Evolutionary conservation across 2,113 vertebrate species (phyloP).

Genomic region (Cervus canadensis): DNA sequence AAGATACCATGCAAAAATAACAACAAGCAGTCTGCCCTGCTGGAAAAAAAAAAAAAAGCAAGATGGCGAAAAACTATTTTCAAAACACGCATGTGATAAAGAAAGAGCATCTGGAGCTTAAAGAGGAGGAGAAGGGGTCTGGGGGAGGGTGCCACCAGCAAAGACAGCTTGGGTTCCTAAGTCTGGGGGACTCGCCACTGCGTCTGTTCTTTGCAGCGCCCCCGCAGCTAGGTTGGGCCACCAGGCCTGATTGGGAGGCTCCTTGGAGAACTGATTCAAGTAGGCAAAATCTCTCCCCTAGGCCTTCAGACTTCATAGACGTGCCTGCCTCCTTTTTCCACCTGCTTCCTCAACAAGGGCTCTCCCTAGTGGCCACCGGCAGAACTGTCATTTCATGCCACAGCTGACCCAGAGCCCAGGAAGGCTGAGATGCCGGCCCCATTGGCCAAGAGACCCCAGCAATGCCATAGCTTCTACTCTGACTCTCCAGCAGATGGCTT

Average conservation of each 20-base stretch:
- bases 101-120: background rate
- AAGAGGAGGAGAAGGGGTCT: background rate
- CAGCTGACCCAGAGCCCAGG: background rate
- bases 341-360: background rate
- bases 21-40: too few species aligned
- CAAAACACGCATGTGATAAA: background rate
- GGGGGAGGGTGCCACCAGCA: background rate
- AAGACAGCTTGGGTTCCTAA: background rate
- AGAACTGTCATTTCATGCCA: background rate
- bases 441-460: background rate
- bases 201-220: slow-evolving; percentile 19
- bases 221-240: slow-evolving; percentile 14
- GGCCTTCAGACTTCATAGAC: background rate
- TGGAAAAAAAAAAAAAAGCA: background rate
- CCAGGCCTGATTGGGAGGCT: slow-evolving; percentile 29
- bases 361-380: background rate
- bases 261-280: slow-evolving; percentile 54
- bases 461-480: background rate
- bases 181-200: background rate
- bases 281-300: background rate
- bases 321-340: background rate
- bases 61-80: background rate
- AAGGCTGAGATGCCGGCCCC: too few species aligned
- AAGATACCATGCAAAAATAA: background rate
- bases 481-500: background rate